Evolutionary conservation across 2,888 invertebrate genomes (phyloP).

Genomic region (Phalera bucephala): DNA sequence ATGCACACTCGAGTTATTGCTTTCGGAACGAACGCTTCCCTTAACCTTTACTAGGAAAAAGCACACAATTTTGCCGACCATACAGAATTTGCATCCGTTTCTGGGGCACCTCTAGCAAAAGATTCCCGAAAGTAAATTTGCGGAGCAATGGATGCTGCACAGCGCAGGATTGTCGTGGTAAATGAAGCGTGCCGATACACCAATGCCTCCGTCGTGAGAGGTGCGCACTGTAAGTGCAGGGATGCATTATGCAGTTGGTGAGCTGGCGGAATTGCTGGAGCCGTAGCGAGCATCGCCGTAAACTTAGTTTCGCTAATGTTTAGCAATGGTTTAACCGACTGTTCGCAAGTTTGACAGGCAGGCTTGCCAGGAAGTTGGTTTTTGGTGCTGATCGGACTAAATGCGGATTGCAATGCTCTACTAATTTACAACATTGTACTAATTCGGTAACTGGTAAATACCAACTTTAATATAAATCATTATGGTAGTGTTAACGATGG

Average conservation of each 20-base stretch:
- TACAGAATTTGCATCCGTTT: constrained; percentile 4
- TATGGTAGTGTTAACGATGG: too few relatives aligned
- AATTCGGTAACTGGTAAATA: too few relatives aligned
- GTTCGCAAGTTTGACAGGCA: constrained; percentile 35
- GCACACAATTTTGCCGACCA: neutral
- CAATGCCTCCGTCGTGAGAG: constrained; percentile 43
- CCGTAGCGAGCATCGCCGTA: constrained; percentile 46
- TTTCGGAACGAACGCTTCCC: constrained; percentile 62
- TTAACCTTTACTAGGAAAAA: constrained; percentile 30
- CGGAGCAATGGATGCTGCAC: constrained; percentile 22
- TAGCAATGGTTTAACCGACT: constrained; percentile 45
- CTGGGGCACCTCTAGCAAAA: neutral
- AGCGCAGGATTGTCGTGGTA: constrained; percentile 13
- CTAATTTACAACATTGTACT: too few relatives aligned
- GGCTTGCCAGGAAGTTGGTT: constrained; percentile 25
- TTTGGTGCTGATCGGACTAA: constrained; percentile 25
- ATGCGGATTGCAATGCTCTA: constrained; percentile 28
- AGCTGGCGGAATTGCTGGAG: constrained; percentile 56
- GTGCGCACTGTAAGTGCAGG: constrained; percentile 62
- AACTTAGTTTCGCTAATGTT: constrained; percentile 58
- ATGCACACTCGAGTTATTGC: constrained; percentile 70
- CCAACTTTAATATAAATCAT: too few relatives aligned
- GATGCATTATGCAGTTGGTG: constrained; percentile 67
- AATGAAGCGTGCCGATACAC: constrained; percentile 41
- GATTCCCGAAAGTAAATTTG: neutral